Evolutionary conservation across 2,113 vertebrate species (phyloP).

Genomic region (Mustela lutreola): DNA sequence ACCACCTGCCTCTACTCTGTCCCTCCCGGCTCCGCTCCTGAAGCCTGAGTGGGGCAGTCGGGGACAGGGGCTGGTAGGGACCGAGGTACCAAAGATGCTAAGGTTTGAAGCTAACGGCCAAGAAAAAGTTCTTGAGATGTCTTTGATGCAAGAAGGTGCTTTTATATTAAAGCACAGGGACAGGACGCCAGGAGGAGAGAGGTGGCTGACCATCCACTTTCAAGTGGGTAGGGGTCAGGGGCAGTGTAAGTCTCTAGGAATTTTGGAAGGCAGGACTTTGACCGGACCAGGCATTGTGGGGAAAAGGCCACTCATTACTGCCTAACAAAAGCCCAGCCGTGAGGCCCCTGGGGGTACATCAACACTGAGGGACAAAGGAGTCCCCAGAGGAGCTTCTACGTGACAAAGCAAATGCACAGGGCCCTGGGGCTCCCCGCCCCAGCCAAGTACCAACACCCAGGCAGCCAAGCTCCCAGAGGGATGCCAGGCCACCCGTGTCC

Average conservation of each 20-base stretch:
- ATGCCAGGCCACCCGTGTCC: rapidly evolving
- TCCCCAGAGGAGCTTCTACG: not conserved
- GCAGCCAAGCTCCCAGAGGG: not conserved
- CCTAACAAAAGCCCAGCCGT: not conserved
- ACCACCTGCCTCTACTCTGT: rapidly evolving
- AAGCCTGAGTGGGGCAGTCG: too few species aligned
- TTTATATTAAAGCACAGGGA: not conserved
- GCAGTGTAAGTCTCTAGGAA: not conserved
- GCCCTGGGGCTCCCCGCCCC: too few species aligned
- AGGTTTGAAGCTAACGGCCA: not conserved
- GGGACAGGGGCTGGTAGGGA: not conserved
- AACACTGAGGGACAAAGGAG: not conserved
- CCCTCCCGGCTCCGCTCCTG: not conserved
- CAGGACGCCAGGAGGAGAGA: not conserved
- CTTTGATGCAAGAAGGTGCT: not conserved
- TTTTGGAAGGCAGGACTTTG: not conserved
- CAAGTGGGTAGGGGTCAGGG: not conserved
- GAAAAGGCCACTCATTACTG: not conserved
- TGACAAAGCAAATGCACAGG: not conserved
- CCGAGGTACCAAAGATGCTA: not conserved
- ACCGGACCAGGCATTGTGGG: not conserved
- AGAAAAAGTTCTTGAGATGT: not conserved
- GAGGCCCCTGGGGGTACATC: not conserved
- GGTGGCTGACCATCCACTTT: not conserved
- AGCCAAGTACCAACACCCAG: not conserved